Percentiles rank a stretch among this genome's conserved stretches.
Evolutionary conservation across 92 coral and sea anemone genomes (phyloP).

Genomic region (Palythoa heliodiscus): DNA sequence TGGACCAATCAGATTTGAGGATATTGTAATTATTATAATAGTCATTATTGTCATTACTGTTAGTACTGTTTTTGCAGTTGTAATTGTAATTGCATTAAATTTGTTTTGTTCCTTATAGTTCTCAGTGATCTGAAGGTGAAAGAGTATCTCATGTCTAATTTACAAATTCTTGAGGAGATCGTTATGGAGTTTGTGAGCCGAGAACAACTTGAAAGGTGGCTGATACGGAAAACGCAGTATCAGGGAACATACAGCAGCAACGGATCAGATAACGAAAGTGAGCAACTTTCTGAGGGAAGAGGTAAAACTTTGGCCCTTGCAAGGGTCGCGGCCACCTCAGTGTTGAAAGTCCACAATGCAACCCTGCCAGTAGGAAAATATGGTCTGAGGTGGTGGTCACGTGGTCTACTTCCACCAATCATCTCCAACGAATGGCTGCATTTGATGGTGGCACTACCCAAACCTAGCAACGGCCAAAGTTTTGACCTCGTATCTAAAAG

Average conservation of each 20-base stretch:
- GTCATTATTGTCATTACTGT: too few species aligned
- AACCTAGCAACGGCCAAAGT: too few species aligned
- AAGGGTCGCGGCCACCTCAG: neutral
- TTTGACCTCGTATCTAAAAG: too few species aligned
- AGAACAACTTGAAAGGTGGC: constrained; percentile 91
- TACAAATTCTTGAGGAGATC: constrained; percentile 82
- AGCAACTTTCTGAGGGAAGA: neutral
- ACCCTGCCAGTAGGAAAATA: too few species aligned
- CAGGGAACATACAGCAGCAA: constrained; percentile 44
- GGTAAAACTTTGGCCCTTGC: neutral
- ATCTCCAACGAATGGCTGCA: neutral
- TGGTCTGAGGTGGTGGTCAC: too few species aligned
- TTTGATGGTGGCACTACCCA: neutral
- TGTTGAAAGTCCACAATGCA: too few species aligned
- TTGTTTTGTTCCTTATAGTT: constrained; percentile 22
- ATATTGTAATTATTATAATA: too few species aligned
- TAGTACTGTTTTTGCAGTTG: neutral
- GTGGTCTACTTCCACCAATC: too few species aligned
- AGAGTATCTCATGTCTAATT: constrained; percentile 80
- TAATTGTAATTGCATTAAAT: neutral
- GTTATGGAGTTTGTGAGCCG: constrained; percentile 88
- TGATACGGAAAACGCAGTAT: constrained; percentile 87
- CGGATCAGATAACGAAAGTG: constrained; percentile 63
- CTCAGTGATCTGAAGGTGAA: constrained; percentile 78
- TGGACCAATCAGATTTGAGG: too few species aligned